A percentile compares a stretch with the other conserved stretches of the same genome.
phyloP scores from a whole-genome alignment of 2,113 vertebrate genomes.

The Neolamprologus modestus region DNA sequence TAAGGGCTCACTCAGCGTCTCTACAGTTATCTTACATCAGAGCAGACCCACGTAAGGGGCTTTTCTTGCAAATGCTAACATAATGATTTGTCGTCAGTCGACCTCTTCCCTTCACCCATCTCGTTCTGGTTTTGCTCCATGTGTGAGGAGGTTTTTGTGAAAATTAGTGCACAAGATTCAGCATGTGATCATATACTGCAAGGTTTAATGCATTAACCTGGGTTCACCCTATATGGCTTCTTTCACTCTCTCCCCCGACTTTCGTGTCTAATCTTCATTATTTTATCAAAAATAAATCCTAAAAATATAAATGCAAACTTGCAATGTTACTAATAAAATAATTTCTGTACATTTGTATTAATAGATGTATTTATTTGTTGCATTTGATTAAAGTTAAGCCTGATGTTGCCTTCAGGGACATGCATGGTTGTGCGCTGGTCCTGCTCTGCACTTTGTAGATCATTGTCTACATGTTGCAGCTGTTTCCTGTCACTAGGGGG shows the following conservation, averaged over 20 bases:
- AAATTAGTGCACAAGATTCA: fast-evolving
- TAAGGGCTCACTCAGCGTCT: neutral
- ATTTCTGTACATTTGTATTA: fast-evolving
- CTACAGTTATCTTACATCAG: fast-evolving
- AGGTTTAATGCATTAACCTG: neutral
- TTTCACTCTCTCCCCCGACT: fast-evolving
- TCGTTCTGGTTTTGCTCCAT: neutral
- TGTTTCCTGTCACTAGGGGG: neutral
- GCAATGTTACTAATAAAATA: fast-evolving
- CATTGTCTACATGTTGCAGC: neutral
- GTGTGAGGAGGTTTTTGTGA: neutral
- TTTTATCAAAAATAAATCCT: neutral
- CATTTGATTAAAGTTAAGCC: neutral
- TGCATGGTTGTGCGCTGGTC: neutral
- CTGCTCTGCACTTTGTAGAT: neutral
- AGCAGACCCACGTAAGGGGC: fast-evolving
- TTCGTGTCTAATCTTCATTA: neutral
- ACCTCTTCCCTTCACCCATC: fast-evolving
- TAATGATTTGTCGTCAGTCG: neutral
- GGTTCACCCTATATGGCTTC: neutral
- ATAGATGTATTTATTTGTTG: neutral
- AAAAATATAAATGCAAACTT: neutral
- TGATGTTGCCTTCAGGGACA: neutral
- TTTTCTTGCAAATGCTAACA: neutral
- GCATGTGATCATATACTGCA: fast-evolving